Base-by-base conservation (phyloP, 1,140 invertebrate species). In the Drosophila miranda region DNA sequence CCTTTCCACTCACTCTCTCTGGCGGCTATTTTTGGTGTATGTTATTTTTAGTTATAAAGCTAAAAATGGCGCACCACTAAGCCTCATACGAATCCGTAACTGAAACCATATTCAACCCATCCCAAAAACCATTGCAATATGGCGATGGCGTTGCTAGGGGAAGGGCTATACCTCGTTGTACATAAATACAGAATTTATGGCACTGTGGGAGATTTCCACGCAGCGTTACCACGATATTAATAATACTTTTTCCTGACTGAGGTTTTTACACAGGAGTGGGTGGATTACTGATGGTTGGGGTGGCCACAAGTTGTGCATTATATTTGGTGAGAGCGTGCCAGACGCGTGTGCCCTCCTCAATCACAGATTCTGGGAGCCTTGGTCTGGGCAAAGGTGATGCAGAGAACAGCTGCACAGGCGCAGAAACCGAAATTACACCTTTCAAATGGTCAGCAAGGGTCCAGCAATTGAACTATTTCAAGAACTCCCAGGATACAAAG, bases 101-200 rank as follows among this genome's bases (percentile, higher is more conserved):
- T 44, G 28, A 49, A 43, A 68, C 43, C 51, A 41, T 44, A 61
- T 72, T 46, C 54, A 55, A 66, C 58, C 67, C 76, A 57, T 61
- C 52, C 53, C 73, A 59, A 38, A 44, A 56, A 7, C 23, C 61
- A 66, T 49, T 63, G 58, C 71, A 75, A 75, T 75, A 75, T 75
- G 71, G 71, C 71, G 71, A 54, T 55, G 63, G 53, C 64, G 64
- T 28, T 62, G 30, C 34, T 52, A 53, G 48, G 49, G 78, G 74
- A 70, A 79, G 78, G 78, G 74, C 68, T 68, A 77, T 38, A 34
- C 48, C 46, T 67, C 7, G 28, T 30, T 26, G 23, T 26, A 68
- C 64, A 81, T 82, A 78, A 82, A 81, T 78, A 82, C 74, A 52
- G 61, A 74, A 78, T 81, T 82, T 82, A 82, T 81, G 74, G 44